Percentiles rank a stretch among this genome's conserved stretches.
These are phyloP conservation scores for Pseudococcus longispinus DNA, from an alignment of 2,888 invertebrate genomes.

Conservation along the genomic window DNA sequence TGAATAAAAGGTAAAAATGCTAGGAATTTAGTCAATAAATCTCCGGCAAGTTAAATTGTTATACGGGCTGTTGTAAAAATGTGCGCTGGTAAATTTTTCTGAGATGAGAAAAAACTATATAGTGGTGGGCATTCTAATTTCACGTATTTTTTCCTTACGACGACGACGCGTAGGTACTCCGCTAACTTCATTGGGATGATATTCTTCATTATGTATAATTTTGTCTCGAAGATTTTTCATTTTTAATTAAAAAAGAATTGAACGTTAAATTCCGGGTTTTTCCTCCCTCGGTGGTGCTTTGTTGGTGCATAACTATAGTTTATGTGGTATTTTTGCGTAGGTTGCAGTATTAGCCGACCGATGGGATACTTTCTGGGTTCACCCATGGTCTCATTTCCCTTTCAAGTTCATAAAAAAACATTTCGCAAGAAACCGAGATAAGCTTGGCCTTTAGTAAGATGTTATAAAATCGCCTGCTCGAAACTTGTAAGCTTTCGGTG, in stretches of 20 bases:
- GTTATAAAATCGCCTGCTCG: background rate
- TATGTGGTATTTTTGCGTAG: background rate
- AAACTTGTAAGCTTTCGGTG: background rate
- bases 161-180: background rate
- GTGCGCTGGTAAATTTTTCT: background rate
- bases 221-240: background rate
- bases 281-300: background rate
- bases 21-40: constrained; percentile 38
- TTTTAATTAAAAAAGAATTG: background rate
- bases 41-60: constrained; percentile 20
- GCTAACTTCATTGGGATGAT: background rate
- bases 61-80: constrained; percentile 12
- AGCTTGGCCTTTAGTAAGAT: background rate
- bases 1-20: constrained; percentile 40
- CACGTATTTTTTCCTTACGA: background rate
- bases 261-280: background rate
- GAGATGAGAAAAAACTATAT: background rate
- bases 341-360: background rate
- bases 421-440: background rate
- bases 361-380: background rate
- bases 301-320: background rate
- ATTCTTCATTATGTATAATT: background rate
- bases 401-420: constrained; percentile 3
- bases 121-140: background rate
- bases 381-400: background rate